Percentiles rank a stretch among this genome's conserved stretches.
These are phyloP conservation scores for Frankliniella fusca DNA, from an alignment of 2,888 invertebrate species.

Conservation along the genomic window DNA sequence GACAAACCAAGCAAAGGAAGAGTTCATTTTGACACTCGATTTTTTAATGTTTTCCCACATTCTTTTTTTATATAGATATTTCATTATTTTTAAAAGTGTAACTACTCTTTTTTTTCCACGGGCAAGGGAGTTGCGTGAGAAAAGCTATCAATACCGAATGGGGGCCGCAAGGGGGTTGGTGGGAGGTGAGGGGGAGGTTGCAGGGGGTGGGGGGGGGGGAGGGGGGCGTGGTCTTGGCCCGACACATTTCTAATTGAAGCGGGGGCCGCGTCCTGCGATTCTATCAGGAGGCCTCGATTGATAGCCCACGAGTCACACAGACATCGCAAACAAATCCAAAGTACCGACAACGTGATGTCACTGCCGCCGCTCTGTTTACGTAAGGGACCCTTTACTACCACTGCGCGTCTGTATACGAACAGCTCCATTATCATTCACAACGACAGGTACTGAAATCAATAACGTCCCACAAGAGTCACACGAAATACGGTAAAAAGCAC, in stretches of 20 bases:
- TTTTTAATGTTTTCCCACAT: neutral
- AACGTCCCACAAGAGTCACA: no score
- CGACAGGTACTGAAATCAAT: no score
- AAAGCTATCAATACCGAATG: no score
- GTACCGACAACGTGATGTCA: slow-evolving; percentile 23
- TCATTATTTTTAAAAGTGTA: neutral
- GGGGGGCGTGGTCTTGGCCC: neutral
- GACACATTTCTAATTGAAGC: neutral
- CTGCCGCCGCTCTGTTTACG: slow-evolving; percentile 21
- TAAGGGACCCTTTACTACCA: no score
- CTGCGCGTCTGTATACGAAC: no score
- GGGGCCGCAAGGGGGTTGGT: no score
- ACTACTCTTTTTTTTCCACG: neutral
- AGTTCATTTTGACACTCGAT: neutral
- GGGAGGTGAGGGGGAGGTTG: no score
- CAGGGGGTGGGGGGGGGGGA: neutral
- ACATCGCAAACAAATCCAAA: slow-evolving; percentile 17
- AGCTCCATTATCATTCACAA: no score
- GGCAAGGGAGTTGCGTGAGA: no score
- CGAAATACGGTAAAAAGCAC: no score
- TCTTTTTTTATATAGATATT: neutral
- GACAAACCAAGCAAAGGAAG: neutral
- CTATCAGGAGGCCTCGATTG: neutral
- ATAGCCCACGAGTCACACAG: neutral
- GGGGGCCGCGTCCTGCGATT: no score